Evolutionary conservation across 1,140 invertebrate genomes (phyloP).

Genomic region (Rhopalosiphum maidis): DNA sequence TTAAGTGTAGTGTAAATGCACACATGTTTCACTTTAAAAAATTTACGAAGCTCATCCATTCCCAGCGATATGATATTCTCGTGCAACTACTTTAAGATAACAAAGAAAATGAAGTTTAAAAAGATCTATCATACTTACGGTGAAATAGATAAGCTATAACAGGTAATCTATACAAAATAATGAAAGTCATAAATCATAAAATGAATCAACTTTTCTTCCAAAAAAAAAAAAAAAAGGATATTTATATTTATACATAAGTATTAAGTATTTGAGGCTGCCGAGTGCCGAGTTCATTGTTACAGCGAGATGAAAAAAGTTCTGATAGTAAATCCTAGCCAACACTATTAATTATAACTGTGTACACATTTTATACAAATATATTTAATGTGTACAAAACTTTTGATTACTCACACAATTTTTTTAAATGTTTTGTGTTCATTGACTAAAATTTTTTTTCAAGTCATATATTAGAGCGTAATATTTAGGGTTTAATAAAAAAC

Average conservation of each 20-base stretch:
- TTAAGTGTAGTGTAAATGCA: background rate
- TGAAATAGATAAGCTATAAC: background rate
- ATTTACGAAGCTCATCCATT: background rate
- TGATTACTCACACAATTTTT: background rate
- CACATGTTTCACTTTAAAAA: background rate
- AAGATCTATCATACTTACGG: conserved; percentile 14
- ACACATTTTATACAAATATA: background rate
- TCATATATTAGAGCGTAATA: background rate
- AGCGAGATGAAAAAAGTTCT: background rate
- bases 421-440: background rate
- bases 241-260: background rate
- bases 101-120: background rate
- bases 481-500: too few species aligned
- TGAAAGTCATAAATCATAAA: conserved; percentile 33
- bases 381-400: background rate
- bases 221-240: background rate
- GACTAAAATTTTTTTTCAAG: background rate
- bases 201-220: background rate
- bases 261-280: background rate
- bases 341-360: background rate
- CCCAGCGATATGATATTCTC: background rate
- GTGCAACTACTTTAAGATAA: background rate
- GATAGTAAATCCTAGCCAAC: background rate
- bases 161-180: conserved; percentile 9
- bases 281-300: background rate